Evolutionary conservation across 2,888 invertebrate genomes (phyloP).

Genomic region (Melinaea marsaeus): DNA sequence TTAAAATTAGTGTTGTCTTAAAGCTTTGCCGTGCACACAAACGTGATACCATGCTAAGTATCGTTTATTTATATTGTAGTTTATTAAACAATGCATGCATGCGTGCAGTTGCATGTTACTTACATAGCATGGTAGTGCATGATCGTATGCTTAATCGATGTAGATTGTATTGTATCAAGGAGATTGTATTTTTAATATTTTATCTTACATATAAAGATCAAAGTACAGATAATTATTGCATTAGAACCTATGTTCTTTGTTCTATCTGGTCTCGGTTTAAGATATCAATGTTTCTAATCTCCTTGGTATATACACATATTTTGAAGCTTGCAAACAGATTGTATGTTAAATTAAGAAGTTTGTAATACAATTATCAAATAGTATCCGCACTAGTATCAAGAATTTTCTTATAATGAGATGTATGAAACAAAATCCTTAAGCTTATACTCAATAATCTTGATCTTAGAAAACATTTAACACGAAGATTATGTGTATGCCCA

Average conservation of each 20-base stretch:
- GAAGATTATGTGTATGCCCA: slow-evolving; percentile 58
- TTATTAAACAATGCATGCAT: slow-evolving; percentile 11
- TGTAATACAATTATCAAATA: slow-evolving; percentile 66
- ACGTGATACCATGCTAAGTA: slow-evolving; percentile 38
- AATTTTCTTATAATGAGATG: slow-evolving; percentile 55
- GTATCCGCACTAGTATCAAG: slow-evolving; percentile 63
- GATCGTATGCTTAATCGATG: slow-evolving; percentile 59
- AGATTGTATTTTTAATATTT: slow-evolving; percentile 46
- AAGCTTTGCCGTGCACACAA: slow-evolving; percentile 62
- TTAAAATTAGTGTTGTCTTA: slow-evolving; percentile 59
- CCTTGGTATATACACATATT: slow-evolving; percentile 42
- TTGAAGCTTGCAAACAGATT: slow-evolving; percentile 56
- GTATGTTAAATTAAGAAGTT: slow-evolving; percentile 54
- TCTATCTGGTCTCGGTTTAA: neutral
- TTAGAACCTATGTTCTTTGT: neutral
- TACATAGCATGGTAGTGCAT: slow-evolving; percentile 39
- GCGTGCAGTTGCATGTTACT: too few species aligned
- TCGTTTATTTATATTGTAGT: slow-evolving; percentile 16
- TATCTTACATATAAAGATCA: slow-evolving; percentile 6
- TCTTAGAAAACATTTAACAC: slow-evolving; percentile 25
- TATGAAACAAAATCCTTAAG: slow-evolving; percentile 52
- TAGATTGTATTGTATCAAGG: slow-evolving; percentile 59
- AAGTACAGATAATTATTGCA: too few species aligned
- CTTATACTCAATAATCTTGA: slow-evolving; percentile 26
- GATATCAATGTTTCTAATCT: slow-evolving; percentile 36